Percentiles rank a stretch among this genome's conserved stretches.
These are phyloP conservation scores for Trachelus iudaicus DNA, from an alignment of 2,888 invertebrate species.

Conservation along the genomic window DNA sequence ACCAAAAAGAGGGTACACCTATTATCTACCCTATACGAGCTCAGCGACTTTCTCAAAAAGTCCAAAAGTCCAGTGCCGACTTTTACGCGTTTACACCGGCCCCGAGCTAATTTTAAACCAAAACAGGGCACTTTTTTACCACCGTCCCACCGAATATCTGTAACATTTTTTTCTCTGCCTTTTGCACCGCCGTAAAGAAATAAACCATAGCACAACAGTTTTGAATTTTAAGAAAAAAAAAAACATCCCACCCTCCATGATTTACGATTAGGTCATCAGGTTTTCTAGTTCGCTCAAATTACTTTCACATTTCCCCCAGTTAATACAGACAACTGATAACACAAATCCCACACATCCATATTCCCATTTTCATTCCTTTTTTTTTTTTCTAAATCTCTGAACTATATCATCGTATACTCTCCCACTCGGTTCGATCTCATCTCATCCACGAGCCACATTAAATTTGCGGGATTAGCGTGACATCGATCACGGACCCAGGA, in stretches of 20 bases:
- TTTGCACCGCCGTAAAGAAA: conserved; percentile 43
- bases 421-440: conserved; percentile 6
- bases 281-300: background rate
- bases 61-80: background rate
- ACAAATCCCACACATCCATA: background rate
- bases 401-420: conserved; percentile 6
- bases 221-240: background rate
- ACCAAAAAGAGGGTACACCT: conserved; percentile 9
- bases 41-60: conserved; percentile 15
- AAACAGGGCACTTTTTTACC: conserved; percentile 57
- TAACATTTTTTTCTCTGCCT: conserved; percentile 42
- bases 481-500: conserved; percentile 33
- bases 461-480: conserved; percentile 15
- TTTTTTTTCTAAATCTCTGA: background rate
- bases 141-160: conserved; percentile 37
- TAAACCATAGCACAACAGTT: conserved; percentile 29
- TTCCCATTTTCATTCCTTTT: background rate
- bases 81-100: conserved; percentile 2
- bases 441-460: background rate
- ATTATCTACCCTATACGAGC: background rate
- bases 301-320: background rate
- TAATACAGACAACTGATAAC: background rate
- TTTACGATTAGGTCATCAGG: background rate
- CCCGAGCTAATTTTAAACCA: conserved; percentile 58
- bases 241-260: background rate